Conservation (phyloP, 23 tunicate genomes). For the Aplidium turbinatum region DNA sequence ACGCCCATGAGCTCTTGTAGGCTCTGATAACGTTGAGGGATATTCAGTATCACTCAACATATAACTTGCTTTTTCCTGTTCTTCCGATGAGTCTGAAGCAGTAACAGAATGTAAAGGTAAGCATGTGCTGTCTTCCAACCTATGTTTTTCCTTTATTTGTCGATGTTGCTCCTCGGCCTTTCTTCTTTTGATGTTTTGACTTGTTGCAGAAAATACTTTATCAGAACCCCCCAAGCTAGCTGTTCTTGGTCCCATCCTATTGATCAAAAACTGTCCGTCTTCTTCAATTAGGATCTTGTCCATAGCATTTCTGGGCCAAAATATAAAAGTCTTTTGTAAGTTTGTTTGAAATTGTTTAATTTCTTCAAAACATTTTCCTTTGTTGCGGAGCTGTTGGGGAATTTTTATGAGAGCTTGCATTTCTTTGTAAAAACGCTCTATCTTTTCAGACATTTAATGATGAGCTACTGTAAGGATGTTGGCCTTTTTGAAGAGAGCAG, state of each 20-base stretch:
- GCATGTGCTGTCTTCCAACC: not conserved
- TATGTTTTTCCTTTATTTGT: constrained; percentile 2
- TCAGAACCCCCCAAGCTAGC: constrained; percentile 20
- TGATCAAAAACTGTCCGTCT: constrained; percentile 4
- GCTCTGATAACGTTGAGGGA: constrained; percentile 8
- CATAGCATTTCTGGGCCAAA: constrained; percentile 5
- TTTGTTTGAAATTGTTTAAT: not conserved
- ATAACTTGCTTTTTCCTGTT: not conserved
- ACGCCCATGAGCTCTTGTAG: constrained; percentile 4
- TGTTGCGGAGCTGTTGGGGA: not conserved
- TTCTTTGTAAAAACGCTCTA: constrained; percentile 5
- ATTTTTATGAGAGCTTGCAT: constrained; percentile 7
- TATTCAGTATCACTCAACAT: constrained; percentile 12
- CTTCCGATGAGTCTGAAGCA: constrained; percentile 8
- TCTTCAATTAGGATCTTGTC: not conserved
- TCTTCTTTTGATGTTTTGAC: constrained; percentile 6
- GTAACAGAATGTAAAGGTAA: not conserved
- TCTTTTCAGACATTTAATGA: constrained; percentile 7
- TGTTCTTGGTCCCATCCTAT: constrained; percentile 18
- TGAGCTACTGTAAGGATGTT: constrained; percentile 6
- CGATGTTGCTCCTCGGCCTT: not conserved
- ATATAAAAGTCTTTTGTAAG: constrained; percentile 2
- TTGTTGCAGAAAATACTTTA: not conserved
- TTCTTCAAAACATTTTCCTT: constrained; percentile 7
- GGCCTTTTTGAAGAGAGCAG: not conserved